Evolutionary conservation across 2,113 vertebrate species (phyloP).

Genomic region (Lagenorhynchus albirostris): DNA sequence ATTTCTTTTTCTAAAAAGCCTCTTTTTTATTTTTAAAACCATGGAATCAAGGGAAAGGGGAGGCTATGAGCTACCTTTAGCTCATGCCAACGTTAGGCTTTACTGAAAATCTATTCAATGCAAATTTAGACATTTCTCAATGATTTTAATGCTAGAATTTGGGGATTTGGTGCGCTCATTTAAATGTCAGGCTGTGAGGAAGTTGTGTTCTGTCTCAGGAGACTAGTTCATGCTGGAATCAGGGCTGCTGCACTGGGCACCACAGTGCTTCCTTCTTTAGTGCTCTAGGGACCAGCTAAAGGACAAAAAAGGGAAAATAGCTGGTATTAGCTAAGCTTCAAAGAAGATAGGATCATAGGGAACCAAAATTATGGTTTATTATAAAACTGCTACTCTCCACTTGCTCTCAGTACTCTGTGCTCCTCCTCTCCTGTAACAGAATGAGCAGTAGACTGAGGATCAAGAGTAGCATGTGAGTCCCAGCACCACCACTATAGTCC

Average conservation of each 20-base stretch:
- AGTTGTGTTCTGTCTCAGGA: neutral
- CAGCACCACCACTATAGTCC: no score
- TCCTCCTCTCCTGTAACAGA: neutral
- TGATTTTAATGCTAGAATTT: neutral
- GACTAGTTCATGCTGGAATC: neutral
- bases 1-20: neutral
- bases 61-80: neutral
- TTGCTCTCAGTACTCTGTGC: neutral
- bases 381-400: neutral
- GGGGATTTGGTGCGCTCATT: neutral
- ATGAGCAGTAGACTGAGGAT: neutral
- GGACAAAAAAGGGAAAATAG: neutral
- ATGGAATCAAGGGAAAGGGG: neutral
- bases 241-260: neutral
- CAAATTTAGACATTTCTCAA: constrained; percentile 13
- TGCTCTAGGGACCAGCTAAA: neutral
- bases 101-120: neutral
- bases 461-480: neutral
- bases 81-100: neutral
- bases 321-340: neutral
- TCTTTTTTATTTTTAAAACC: neutral
- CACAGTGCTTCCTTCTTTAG: neutral
- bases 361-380: neutral
- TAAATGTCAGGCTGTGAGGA: constrained; percentile 33
- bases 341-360: neutral